Base-by-base conservation (phyloP, 2,888 invertebrate genomes). In the Ametastegia equiseti region DNA sequence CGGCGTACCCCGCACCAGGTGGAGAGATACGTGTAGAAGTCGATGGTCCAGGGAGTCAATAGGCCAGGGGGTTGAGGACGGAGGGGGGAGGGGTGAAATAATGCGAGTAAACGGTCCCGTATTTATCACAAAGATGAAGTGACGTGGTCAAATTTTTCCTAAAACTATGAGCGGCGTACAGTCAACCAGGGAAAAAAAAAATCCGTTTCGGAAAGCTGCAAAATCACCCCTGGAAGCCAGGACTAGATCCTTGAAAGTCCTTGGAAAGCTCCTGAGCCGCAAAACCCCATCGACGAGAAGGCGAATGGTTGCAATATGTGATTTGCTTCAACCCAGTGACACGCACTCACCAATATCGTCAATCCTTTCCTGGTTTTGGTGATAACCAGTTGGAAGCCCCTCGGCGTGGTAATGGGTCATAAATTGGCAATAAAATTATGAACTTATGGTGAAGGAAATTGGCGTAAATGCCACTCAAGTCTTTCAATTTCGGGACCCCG, bases 71-170 rank as follows among this genome's bases (percentile, higher is more conserved):
- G 30, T 39, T 13, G 27, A 27, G 79, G 27, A 57, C 33, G 15
- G 60, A 9, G 30, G 11, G 73, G 75, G 71, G 81, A 69, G 84
- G n/a, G 85, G 88, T 84, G 83, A 88, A 90, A 91, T 91, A 91
- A 91, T 90, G 90, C 89, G 90, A 90, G 90, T 90, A 90, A 91
- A 91, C 90, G 91, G 90, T 91, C 30, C 33, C 91, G 88, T 90
- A 91, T 91, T 91, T 89, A 91, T 91, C 91, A 91, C 88, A 88
- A 88, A 90, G 90, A 91, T 90, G 91, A 91, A 91, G 90, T 90
- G 89, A 90, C 89, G 47, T 88, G 89, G 90, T 88, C 89, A 89
- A 89, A 88, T 89, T 90, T 90, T 67, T 45, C 47, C 13, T 27
- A 45, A 75, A 75, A 75, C 50, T 54, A 36, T 75, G 15, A 11